Percentiles rank a stretch among this genome's conserved stretches.
phyloP scores from a whole-genome alignment of 2,888 invertebrate species.

The Cryptosula pallasiana region DNA sequence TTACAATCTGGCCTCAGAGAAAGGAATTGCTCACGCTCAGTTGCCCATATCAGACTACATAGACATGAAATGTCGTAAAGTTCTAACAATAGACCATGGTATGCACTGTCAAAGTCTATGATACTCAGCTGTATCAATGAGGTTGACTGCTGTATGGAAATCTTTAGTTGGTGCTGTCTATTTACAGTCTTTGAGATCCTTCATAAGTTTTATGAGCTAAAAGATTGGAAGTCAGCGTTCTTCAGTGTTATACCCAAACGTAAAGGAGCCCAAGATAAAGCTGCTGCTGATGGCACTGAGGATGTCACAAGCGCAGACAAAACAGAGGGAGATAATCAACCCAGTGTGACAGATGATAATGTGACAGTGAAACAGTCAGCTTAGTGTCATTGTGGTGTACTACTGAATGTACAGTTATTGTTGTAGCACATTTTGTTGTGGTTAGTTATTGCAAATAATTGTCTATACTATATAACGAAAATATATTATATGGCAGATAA shows the following conservation, averaged over 20 bases:
- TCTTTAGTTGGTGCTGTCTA: constrained; percentile 15
- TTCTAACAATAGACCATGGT: constrained; percentile 89
- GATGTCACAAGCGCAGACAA: too few species aligned
- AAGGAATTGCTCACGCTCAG: constrained; percentile 70
- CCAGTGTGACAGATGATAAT: too few species aligned
- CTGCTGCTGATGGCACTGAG: too few species aligned
- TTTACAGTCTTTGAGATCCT: constrained; percentile 56
- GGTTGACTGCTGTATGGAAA: too few species aligned
- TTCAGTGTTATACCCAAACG: constrained; percentile 50
- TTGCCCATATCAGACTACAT: constrained; percentile 84
- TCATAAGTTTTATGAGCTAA: constrained; percentile 48
- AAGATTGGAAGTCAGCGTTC: constrained; percentile 54
- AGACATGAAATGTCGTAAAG: constrained; percentile 84
- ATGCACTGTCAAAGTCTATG: constrained; percentile 21
- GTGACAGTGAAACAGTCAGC: too few species aligned
- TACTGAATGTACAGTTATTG: too few species aligned
- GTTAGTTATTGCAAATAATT: too few species aligned
- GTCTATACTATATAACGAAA: too few species aligned
- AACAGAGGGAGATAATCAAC: too few species aligned
- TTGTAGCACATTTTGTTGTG: too few species aligned
- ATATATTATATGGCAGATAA: too few species aligned
- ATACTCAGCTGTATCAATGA: not conserved
- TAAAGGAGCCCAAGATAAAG: constrained; percentile 39
- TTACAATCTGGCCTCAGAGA: constrained; percentile 71
- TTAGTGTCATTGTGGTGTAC: too few species aligned